Conservation (phyloP, 2,113 vertebrate genomes). For the Muntiacus muntjak region DNA sequence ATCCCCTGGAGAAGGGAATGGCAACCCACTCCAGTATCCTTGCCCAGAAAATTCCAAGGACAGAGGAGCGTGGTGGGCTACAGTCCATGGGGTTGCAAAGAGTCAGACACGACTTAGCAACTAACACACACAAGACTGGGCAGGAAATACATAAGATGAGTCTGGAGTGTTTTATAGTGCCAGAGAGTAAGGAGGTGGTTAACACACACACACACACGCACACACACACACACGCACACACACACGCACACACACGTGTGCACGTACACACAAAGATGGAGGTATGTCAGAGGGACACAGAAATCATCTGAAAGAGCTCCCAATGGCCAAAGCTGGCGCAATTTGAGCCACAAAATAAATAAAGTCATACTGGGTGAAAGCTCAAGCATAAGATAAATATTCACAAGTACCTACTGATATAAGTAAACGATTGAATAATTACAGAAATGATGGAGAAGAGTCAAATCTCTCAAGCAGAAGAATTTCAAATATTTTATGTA, state of each 20-base stretch:
- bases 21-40: not conserved
- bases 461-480: not conserved
- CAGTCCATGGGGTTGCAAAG: not conserved
- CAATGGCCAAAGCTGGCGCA: not conserved
- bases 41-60: not conserved
- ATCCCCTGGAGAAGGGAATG: not conserved
- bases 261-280: rapidly evolving
- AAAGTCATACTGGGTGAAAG: not conserved
- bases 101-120: not conserved
- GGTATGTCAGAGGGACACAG: not conserved
- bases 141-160: not conserved
- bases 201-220: not conserved
- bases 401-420: not conserved
- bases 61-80: not conserved
- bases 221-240: not conserved
- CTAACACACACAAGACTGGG: not conserved
- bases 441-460: not conserved
- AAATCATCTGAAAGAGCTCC: not conserved
- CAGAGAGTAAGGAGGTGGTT: not conserved
- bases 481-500: not conserved
- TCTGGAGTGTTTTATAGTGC: not conserved
- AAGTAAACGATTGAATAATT: not conserved
- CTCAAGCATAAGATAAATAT: not conserved
- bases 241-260: not conserved
- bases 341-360: not conserved